Conservation (phyloP, 2,888 invertebrate genomes). For the Acrobasis consociella region DNA sequence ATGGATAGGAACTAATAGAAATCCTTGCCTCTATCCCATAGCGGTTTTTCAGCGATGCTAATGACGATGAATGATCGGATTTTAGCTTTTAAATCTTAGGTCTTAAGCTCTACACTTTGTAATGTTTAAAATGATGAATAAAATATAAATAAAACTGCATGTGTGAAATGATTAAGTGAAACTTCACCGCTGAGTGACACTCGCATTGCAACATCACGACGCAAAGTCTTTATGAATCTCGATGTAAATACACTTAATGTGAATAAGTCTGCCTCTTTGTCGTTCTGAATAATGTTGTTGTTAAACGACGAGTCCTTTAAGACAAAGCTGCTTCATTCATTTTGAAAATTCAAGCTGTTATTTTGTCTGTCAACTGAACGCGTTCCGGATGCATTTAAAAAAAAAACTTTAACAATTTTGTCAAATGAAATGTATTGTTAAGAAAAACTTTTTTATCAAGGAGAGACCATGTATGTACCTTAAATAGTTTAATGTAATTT, state of each 20-base stretch:
- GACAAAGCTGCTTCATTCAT: neutral
- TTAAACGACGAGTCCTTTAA: neutral
- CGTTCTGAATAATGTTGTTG: neutral
- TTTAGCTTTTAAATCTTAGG: no score
- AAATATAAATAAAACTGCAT: neutral
- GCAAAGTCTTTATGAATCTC: neutral
- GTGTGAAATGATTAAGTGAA: constrained; percentile 1
- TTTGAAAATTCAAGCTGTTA: neutral
- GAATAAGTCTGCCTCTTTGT: neutral
- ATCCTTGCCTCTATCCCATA: no score
- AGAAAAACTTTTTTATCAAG: no score
- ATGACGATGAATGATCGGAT: no score
- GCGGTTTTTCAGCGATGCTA: no score
- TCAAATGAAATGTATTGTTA: no score
- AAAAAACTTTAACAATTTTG: no score
- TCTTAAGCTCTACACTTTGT: neutral
- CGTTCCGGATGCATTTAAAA: no score
- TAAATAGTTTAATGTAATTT: no score
- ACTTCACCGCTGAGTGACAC: neutral
- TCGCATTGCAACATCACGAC: neutral
- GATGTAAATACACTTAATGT: constrained; percentile 1
- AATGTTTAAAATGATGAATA: neutral
- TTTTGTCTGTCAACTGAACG: neutral
- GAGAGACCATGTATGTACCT: no score
- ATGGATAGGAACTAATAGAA: no score